These are phyloP conservation scores for Pygocentrus nattereri DNA, from an alignment of 2,797 vertebrate genomes.

Conservation along the genomic window DNA sequence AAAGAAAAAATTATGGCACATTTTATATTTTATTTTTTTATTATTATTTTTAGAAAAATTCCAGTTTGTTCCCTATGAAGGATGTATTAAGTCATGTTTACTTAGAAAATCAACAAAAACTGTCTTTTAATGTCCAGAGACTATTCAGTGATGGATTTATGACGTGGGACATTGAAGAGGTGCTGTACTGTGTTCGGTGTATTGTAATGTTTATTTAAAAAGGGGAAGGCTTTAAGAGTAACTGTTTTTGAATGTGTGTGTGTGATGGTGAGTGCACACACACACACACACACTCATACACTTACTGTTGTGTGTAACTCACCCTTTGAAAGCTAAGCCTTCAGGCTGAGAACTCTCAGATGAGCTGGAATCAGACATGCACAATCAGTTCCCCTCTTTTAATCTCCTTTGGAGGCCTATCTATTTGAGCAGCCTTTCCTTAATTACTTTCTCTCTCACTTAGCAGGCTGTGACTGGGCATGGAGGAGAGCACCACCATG, in stretches of 20 bases:
- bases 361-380: slow-evolving; percentile 83
- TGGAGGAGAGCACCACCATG: slow-evolving; percentile 68
- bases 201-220: not conserved
- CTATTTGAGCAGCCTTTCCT: slow-evolving; percentile 82
- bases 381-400: slow-evolving; percentile 84
- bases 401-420: slow-evolving; percentile 83
- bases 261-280: not conserved
- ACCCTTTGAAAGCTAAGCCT: slow-evolving; percentile 79
- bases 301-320: slow-evolving; percentile 45
- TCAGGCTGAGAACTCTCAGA: slow-evolving; percentile 77
- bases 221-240: not conserved
- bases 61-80: too few relatives aligned
- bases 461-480: slow-evolving; percentile 73
- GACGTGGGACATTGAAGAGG: not conserved
- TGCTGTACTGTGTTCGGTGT: not conserved
- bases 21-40: too few relatives aligned
- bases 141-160: not conserved
- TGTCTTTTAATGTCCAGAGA: too few relatives aligned
- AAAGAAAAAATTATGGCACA: too few relatives aligned
- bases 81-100: too few relatives aligned
- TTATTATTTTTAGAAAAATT: too few relatives aligned
- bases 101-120: too few relatives aligned
- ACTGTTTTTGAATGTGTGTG: not conserved
- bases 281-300: not conserved
- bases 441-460: slow-evolving; percentile 84